Base-by-base conservation (phyloP, 2,888 invertebrate genomes). In the Caenorhabditis macrosperma region DNA sequence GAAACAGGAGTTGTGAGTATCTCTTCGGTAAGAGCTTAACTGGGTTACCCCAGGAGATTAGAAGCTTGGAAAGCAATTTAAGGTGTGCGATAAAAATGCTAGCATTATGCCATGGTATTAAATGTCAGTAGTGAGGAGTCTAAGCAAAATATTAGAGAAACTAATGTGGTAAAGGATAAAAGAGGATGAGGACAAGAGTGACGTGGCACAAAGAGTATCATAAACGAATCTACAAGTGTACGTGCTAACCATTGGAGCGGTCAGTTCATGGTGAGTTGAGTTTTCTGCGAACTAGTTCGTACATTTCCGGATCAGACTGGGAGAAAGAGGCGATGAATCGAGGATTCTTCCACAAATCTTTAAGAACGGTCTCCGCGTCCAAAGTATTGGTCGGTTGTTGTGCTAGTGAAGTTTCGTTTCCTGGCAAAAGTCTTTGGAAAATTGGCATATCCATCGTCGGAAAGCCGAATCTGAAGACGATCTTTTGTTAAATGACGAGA, bases 321-420 rank as follows among this genome's bases (percentile, higher is more conserved):
- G 69, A 2, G 22, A 69, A 69, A 1, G 69, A 50, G 33, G 26
- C 26, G 17, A 50, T 38, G 30, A 69, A 69, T 12, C 10, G 28
- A 10, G 69, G 69, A 41, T 69, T 69, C 15, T 59, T 35, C 69
- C 69, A 69, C 20, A 69, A n/a, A 26, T 69, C 69, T 41, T 50
- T 50, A 41, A 69, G 35, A 17, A 69, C 15, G 15, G 60, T 59
- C 17, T 69, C 69, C n/a, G n/a, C n/a, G n/a, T n/a, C n/a, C n/a
- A n/a, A n/a, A n/a, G n/a, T n/a, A n/a, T n/a, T n/a, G n/a, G n/a
- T n/a, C n/a, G n/a, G n/a, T n/a, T n/a, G n/a, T n/a, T n/a, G n/a
- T n/a, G n/a, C n/a, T n/a, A n/a, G n/a, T n/a, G n/a, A n/a, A 12
- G 9, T 22, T 10, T 7, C 59, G 48, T 59, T 57, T 30, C 48